phyloP scores from a whole-genome alignment of 2,888 invertebrate genomes.

The Ichneumoninae sp. region DNA sequence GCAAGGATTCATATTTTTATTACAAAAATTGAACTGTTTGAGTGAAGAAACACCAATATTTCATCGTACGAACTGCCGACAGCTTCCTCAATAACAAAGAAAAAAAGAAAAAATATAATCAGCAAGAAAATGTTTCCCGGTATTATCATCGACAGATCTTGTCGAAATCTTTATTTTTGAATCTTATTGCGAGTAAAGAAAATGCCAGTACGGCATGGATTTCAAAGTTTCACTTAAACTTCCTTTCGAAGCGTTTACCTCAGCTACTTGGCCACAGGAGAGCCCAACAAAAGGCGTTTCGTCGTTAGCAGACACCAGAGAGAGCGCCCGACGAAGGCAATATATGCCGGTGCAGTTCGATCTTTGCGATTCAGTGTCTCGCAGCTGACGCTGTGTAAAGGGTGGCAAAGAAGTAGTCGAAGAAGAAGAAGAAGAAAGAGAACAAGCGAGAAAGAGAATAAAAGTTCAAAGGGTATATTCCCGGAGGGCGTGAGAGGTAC shows the following conservation, averaged over 20 bases:
- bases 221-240: not conserved
- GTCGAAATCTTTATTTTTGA: not conserved
- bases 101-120: not conserved
- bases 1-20: not conserved
- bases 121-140: not conserved
- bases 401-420: conserved; percentile 46
- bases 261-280: not conserved
- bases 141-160: not conserved
- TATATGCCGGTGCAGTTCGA: conserved; percentile 15
- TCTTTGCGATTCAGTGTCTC: conserved; percentile 37
- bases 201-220: not conserved
- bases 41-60: not conserved
- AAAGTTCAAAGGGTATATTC: conserved; percentile 80
- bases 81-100: not conserved
- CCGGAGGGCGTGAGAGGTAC: conserved; percentile 60
- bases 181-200: not conserved
- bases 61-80: not conserved
- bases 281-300: conserved; percentile 1
- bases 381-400: conserved; percentile 62
- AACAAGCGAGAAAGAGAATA: conserved; percentile 63
- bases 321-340: conserved; percentile 7
- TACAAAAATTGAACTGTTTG: not conserved
- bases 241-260: not conserved
- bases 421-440: conserved; percentile 34
- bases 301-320: not conserved